Conservation (phyloP, 2,113 vertebrate species). For the Ciconia stormi region DNA sequence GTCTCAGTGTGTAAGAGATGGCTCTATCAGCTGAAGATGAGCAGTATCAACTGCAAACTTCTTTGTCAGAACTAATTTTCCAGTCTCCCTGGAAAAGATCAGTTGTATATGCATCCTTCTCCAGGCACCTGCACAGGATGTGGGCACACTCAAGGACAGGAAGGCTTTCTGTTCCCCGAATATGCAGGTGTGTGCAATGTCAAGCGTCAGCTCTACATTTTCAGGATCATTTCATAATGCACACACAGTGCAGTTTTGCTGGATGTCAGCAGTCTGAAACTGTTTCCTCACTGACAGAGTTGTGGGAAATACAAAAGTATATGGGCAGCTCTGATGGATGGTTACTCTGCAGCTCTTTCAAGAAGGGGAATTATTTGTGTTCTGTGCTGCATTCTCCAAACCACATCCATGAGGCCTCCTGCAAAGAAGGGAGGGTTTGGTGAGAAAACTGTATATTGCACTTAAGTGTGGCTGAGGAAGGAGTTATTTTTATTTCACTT, state of each 20-base stretch:
- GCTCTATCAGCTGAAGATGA: not conserved
- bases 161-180: constrained; percentile 52
- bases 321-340: not conserved
- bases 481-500: not conserved
- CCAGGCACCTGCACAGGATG: constrained; percentile 66
- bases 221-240: constrained; percentile 42
- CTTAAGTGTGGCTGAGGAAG: not conserved
- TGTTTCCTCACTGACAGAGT: not conserved
- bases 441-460: not conserved
- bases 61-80: constrained; percentile 31
- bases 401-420: not conserved
- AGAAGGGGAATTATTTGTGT: not conserved
- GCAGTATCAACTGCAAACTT: not conserved
- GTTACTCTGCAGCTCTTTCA: not conserved
- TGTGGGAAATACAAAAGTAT: not conserved
- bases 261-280: constrained; percentile 20
- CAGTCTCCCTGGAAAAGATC: constrained; percentile 6
- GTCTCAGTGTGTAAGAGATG: not conserved
- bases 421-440: not conserved
- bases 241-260: constrained; percentile 15
- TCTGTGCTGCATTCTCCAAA: not conserved
- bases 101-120: not conserved
- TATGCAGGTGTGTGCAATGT: constrained; percentile 53
- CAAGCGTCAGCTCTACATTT: constrained; percentile 44
- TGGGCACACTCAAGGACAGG: constrained; percentile 64